Evolutionary conservation across 2,888 invertebrate genomes (phyloP).

Genomic region (Amphiduros pacificus): DNA sequence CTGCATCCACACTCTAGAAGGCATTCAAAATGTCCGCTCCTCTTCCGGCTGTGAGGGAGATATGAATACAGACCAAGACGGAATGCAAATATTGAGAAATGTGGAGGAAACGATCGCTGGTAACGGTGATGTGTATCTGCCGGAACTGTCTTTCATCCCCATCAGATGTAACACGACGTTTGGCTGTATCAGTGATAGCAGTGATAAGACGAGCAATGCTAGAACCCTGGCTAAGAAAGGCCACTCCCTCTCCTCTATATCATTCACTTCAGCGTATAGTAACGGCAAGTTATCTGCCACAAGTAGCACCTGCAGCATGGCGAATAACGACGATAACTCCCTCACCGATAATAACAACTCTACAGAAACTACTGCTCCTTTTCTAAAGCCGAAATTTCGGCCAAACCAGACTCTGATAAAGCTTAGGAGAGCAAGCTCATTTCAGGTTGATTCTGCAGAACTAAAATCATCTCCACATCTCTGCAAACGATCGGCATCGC

Average conservation of each 20-base stretch:
- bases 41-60: too few species aligned
- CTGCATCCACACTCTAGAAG: not conserved
- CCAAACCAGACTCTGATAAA: too few species aligned
- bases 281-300: not conserved
- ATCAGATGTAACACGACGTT: slow-evolving; percentile 27
- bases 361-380: not conserved
- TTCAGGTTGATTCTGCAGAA: not conserved
- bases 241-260: not conserved
- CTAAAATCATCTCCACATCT: not conserved
- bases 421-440: not conserved
- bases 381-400: not conserved
- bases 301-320: not conserved
- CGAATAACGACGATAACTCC: not conserved
- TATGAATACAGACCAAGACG: too few species aligned
- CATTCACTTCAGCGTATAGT: too few species aligned
- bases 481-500: not conserved
- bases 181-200: slow-evolving; percentile 4
- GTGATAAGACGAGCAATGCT: not conserved
- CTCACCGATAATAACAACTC: not conserved
- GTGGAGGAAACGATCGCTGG: not conserved
- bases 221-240: not conserved
- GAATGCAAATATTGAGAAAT: too few species aligned
- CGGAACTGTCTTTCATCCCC: slow-evolving; percentile 8
- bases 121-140: not conserved
- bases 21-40: slow-evolving; percentile 2